Evolutionary conservation across 1,140 invertebrate genomes (phyloP).

Genomic region (Drosophila kohkoa): DNA sequence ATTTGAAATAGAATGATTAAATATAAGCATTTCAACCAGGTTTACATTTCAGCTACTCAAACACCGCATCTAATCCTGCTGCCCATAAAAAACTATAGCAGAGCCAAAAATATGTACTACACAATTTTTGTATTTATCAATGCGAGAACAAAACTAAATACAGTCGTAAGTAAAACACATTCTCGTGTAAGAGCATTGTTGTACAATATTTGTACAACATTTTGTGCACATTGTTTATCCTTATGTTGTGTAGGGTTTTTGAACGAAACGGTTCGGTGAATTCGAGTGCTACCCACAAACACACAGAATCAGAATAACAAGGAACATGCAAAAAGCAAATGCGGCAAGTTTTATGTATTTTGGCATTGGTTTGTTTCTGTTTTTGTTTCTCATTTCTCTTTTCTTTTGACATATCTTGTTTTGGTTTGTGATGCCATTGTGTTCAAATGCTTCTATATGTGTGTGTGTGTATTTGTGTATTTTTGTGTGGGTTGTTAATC

Average conservation of each 20-base stretch:
- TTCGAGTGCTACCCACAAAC: slow-evolving; percentile 14
- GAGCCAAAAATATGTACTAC: slow-evolving; percentile 11
- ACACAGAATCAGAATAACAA: background rate
- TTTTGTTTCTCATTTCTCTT: slow-evolving; percentile 16
- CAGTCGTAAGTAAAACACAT: slow-evolving; percentile 29
- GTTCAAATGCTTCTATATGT: background rate
- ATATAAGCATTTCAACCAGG: slow-evolving; percentile 1
- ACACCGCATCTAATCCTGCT: slow-evolving; percentile 16
- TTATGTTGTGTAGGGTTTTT: slow-evolving; percentile 32
- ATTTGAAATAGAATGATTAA: background rate
- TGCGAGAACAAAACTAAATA: slow-evolving; percentile 34
- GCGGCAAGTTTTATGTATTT: slow-evolving; percentile 43
- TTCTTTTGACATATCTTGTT: slow-evolving; percentile 18
- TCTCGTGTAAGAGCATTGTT: slow-evolving; percentile 37
- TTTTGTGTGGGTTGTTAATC: slow-evolving; percentile 39
- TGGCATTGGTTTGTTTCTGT: slow-evolving; percentile 35
- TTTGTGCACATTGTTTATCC: slow-evolving; percentile 52
- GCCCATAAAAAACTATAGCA: background rate
- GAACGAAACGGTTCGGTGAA: slow-evolving; percentile 23
- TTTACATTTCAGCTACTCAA: background rate
- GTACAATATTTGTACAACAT: slow-evolving; percentile 51
- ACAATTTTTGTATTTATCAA: slow-evolving; percentile 18
- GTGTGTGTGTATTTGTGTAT: slow-evolving; percentile 1
- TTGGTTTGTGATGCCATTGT: slow-evolving; percentile 35
- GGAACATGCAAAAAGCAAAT: slow-evolving; percentile 38